A percentile compares a stretch with the other conserved stretches of the same genome.
Evolutionary conservation across 2,113 vertebrate species (phyloP).

Genomic region (Piaya cayana): DNA sequence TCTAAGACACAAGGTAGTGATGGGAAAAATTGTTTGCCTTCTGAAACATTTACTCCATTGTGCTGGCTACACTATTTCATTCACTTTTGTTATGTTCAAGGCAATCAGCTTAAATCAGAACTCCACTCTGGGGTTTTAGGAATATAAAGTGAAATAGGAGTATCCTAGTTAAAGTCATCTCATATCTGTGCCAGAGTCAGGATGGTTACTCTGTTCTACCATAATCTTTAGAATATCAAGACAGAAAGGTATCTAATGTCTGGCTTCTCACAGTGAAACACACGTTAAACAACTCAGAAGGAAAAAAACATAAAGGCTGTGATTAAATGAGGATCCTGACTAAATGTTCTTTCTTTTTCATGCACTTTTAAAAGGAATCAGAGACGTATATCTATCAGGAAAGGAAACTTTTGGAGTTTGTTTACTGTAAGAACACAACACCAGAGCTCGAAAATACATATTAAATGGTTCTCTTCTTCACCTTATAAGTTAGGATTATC

Average conservation of each 20-base stretch:
- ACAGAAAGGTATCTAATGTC: not conserved
- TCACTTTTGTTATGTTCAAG: not conserved
- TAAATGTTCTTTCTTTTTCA: not conserved
- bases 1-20: not conserved
- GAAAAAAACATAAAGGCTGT: accelerated
- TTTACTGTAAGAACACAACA: not conserved
- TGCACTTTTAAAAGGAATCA: not conserved
- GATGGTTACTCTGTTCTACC: not conserved
- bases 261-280: not conserved
- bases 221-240: not conserved
- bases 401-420: not conserved
- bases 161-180: not conserved
- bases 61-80: not conserved
- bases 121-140: not conserved
- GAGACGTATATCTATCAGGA: not conserved
- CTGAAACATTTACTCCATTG: not conserved
- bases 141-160: not conserved
- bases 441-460: not conserved
- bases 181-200: not conserved
- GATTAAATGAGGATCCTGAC: not conserved
- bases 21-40: not conserved
- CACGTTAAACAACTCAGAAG: not conserved
- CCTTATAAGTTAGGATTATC: not conserved
- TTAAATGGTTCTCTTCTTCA: not conserved
- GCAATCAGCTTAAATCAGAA: not conserved